Base-by-base conservation (phyloP, 2,797 vertebrate species). In the Pipistrellus pygmaeus region DNA sequence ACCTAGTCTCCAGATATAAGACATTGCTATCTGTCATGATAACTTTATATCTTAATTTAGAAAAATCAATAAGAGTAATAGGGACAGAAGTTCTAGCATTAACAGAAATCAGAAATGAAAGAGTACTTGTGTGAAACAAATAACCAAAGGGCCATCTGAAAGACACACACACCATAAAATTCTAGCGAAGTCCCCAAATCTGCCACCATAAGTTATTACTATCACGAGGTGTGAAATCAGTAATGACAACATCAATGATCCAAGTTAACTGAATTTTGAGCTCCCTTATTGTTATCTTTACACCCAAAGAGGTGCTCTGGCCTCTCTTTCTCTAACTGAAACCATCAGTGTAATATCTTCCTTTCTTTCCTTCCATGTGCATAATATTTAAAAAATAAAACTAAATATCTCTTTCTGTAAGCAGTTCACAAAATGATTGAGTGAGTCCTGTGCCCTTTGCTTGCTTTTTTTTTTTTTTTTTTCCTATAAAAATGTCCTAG, bases 201-300 rank as follows among this genome's bases (percentile, higher is more conserved):
- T 95, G 88, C 60, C 62, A 97, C 38, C 73, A 69, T 89, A 92
- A 96, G 64, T 71, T 94, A 94, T 91, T 77, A 96, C 27, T 57
- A 86, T 95, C 71, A 85, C 78, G 81, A 18, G 21, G 23, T 90
- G 8, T 85, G 84, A 97, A 96, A 60, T 85, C 93, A 93, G 91
- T 64, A 72, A 87, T 90, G 53, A 71, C 95, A 93, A 90, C 27
- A 60, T 78, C 84, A 96, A 81, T 91, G 84, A 96, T 84, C 97
- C 95, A 96, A 95, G 64, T 60, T 91, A 85, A 89, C 95, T 93
- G 69, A 95, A 72, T 94, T 92, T 69, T 91, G 76, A 91, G 53
- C 57, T 90, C 73, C 35, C 85, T 95, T 95, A 27, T 95, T 98
- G 88, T 95, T 94, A 96, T 93, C 93, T 94, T 96, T 85, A 91